phyloP scores from a whole-genome alignment of 1,140 invertebrate species.

The Drosophila simulans region DNA sequence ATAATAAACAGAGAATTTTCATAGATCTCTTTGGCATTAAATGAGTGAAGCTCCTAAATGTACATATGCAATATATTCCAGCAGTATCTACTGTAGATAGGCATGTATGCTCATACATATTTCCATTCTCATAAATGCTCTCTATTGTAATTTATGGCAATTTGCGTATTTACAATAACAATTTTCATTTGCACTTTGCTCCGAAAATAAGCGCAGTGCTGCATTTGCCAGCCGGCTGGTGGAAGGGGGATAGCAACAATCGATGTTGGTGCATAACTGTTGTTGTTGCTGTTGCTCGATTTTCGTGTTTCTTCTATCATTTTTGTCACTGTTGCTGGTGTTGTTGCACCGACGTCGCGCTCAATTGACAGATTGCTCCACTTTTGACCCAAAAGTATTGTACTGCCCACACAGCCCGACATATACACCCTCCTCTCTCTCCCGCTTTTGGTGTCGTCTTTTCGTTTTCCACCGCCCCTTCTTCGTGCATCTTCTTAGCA shows the following conservation, averaged over 20 bases:
- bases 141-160: constrained; percentile 44
- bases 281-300: constrained; percentile 2
- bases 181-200: constrained; percentile 45
- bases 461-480: not conserved
- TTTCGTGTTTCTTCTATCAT: constrained; percentile 11
- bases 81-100: no score
- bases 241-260: constrained; percentile 1
- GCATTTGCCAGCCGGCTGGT: constrained; percentile 9
- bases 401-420: constrained; percentile 6
- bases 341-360: not conserved
- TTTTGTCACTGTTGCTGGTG: constrained; percentile 11
- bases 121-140: constrained; percentile 3
- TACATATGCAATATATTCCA: not conserved
- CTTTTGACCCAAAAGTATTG: constrained; percentile 50
- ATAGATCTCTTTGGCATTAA: no score
- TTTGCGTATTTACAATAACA: constrained; percentile 53
- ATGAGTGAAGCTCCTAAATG: not conserved
- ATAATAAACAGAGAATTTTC: not conserved
- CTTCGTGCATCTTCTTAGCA: not conserved
- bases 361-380: constrained; percentile 37
- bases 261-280: constrained; percentile 22
- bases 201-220: constrained; percentile 43
- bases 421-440: not conserved
- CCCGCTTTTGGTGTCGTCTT: not conserved
- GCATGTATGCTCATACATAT: not conserved